Base-by-base conservation (phyloP, 2,888 invertebrate genomes). In the Drosophila borealis region DNA sequence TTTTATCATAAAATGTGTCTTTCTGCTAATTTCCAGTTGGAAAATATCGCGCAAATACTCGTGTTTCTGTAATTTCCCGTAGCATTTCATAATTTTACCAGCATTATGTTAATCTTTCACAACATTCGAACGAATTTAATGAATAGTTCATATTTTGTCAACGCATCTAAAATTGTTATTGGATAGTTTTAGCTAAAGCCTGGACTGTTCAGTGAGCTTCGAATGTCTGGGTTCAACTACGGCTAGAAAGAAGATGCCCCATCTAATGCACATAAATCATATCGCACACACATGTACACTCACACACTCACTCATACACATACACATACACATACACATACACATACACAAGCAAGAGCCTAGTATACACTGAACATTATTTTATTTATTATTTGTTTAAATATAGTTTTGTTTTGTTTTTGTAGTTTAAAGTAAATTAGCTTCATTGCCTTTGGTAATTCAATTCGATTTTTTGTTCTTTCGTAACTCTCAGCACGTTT, bases 391-490 rank as follows among this genome's bases (percentile, higher is more conserved):
- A 29, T 29, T 29, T 29, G 2, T 29, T 29, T 19, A 25, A n/a
- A 14, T 56, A 19, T 59, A 59, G 51, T 65, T 76, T 77, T 63
- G 50, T 69, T 68, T 34, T 45, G 59, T 50, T 51, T 50, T 44
- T 59, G 11, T 37, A 54, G 48, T 69, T 71, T 79, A 82, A 82
- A 82, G 82, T 82, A 82, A 82, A 69, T 79, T 64, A 69, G 69
- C 71, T 82, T 87, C 82, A 82, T 82, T 87, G 87, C 87, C 74
- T 79, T 88, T 78, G 67, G 66, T 75, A 70, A 65, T 60, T 50
- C 45, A 67, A 70, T 70, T 77, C 62, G 64, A 62, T 74, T 64
- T 64, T 46, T 46, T 34, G 29, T 46, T 50, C 29, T 29, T 51
- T 64, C 57, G 41, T 50, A 70, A 67, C 61, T 71, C 55, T 74